Conservation (phyloP, 2,113 vertebrate genomes). For the Capreolus pygargus region DNA sequence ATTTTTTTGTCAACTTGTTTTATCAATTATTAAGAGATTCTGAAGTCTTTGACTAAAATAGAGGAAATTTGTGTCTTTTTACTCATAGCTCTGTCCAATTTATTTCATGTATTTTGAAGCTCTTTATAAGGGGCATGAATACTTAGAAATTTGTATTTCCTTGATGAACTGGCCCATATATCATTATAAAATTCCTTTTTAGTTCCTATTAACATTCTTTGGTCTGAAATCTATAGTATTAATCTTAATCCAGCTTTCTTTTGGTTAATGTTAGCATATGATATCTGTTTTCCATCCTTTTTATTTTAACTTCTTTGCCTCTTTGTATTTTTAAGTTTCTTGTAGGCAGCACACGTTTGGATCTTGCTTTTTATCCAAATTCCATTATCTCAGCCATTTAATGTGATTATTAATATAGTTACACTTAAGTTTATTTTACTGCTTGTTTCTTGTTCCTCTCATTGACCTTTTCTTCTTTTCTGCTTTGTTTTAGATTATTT, state of each 20-base stretch:
- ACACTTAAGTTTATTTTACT: background rate
- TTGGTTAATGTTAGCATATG: background rate
- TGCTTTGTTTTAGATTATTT: slow-evolving; percentile 8
- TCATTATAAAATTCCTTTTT: background rate
- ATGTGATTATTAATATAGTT: slow-evolving; percentile 3
- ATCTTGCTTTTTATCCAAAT: background rate
- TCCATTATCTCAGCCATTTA: background rate
- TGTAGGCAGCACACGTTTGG: background rate
- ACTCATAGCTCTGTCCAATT: background rate
- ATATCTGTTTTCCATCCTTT: background rate
- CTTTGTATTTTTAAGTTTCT: background rate
- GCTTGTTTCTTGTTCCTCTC: background rate
- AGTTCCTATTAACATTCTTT: background rate
- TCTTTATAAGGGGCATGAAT: background rate
- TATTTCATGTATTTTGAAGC: background rate
- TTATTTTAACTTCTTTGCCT: background rate
- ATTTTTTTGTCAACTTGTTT: background rate
- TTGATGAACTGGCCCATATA: background rate
- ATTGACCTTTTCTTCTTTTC: background rate
- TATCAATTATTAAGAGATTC: background rate
- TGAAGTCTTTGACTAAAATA: slow-evolving; percentile 14
- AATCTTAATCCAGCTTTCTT: background rate
- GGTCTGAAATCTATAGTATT: background rate
- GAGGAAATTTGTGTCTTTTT: background rate
- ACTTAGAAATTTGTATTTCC: background rate